phyloP scores from a whole-genome alignment of 2,113 vertebrate genomes.

The Micromys minutus region DNA sequence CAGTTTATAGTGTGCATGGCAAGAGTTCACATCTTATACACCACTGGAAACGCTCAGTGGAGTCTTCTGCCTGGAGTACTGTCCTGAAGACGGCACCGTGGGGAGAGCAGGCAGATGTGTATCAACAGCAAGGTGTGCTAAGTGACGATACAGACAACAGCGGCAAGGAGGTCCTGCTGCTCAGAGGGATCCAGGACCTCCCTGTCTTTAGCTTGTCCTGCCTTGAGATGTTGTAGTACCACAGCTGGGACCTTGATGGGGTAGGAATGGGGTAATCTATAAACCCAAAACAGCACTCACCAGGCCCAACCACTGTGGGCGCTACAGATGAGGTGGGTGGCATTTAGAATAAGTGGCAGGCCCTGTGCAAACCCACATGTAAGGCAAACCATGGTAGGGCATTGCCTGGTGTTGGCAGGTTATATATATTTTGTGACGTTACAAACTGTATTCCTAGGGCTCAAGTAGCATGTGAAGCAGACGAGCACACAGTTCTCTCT shows the following conservation, averaged over 20 bases:
- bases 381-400: neutral
- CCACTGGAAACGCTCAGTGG: neutral
- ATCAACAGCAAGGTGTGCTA: neutral
- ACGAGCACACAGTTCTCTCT: neutral
- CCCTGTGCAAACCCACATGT: neutral
- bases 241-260: neutral
- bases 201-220: neutral
- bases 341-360: neutral
- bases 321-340: neutral
- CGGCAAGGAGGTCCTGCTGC: too few relatives aligned
- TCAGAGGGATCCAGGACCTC: neutral
- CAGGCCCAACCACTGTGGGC: neutral
- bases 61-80: neutral
- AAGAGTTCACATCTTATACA: neutral
- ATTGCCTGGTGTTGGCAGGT: neutral
- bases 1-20: neutral
- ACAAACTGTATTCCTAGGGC: neutral
- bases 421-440: neutral
- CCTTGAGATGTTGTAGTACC: neutral
- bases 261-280: neutral
- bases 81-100: neutral
- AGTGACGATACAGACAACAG: rapidly evolving
- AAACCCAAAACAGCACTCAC: neutral
- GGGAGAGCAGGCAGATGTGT: neutral
- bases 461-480: neutral